A percentile compares a stretch with the other conserved stretches of the same genome.
Conservation (phyloP, 1,140 invertebrate species). For the Papilio xuthus region DNA sequence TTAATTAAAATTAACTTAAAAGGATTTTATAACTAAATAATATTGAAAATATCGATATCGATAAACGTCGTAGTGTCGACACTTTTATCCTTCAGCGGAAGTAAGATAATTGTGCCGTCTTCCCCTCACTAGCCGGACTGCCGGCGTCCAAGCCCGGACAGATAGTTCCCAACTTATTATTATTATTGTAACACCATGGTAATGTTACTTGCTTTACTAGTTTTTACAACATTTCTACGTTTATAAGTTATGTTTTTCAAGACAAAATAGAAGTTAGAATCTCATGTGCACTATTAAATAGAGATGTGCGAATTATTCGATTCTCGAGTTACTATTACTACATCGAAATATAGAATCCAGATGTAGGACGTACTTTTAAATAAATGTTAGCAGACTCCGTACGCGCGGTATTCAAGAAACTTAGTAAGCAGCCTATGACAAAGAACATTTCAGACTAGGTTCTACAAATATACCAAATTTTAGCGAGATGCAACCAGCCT, state of each 20-base stretch:
- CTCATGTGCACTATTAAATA: too few relatives aligned
- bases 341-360: too few relatives aligned
- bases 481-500: too few relatives aligned
- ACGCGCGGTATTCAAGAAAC: too few relatives aligned
- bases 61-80: slow-evolving; percentile 39
- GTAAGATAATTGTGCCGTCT: slow-evolving; percentile 72
- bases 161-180: slow-evolving; percentile 51
- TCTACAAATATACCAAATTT: too few relatives aligned
- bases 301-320: too few relatives aligned
- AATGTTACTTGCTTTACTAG: not conserved
- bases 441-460: too few relatives aligned
- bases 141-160: slow-evolving; percentile 49
- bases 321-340: too few relatives aligned
- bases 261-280: not conserved
- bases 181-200: slow-evolving; percentile 36
- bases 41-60: slow-evolving; percentile 43
- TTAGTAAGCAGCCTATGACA: too few relatives aligned
- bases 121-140: slow-evolving; percentile 64
- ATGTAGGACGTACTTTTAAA: too few relatives aligned
- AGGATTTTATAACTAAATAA: not conserved
- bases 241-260: not conserved
- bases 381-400: too few relatives aligned
- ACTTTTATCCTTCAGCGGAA: slow-evolving; percentile 63
- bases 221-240: slow-evolving; percentile 2
- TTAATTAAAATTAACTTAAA: not conserved